Conservation (phyloP, 1,140 invertebrate genomes). For the Meloidogyne floridensis region DNA sequence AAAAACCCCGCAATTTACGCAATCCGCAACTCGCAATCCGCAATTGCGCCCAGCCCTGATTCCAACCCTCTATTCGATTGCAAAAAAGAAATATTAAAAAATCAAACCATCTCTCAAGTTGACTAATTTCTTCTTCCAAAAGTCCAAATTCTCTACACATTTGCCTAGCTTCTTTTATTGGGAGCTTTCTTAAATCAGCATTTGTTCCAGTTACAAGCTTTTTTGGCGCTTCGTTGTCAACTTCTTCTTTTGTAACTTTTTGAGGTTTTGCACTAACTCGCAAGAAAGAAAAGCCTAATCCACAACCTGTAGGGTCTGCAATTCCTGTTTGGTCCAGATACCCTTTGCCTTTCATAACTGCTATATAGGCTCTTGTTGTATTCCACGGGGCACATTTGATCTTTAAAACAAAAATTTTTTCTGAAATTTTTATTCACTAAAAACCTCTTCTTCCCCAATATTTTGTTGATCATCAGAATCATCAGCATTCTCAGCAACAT, state of each 20-base stretch:
- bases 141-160: slow-evolving; percentile 92
- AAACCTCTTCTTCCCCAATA: slow-evolving; percentile 89
- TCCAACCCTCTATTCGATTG: too few species aligned
- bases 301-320: slow-evolving; percentile 80
- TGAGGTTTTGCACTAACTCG: slow-evolving; percentile 89
- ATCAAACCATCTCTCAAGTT: slow-evolving; percentile 33
- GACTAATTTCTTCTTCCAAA: slow-evolving; percentile 84
- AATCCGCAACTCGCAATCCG: too few species aligned
- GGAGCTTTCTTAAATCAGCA: slow-evolving; percentile 90
- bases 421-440: too few species aligned
- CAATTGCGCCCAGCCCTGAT: too few species aligned
- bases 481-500: slow-evolving; percentile 93
- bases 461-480: slow-evolving; percentile 94
- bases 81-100: neutral
- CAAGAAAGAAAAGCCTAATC: slow-evolving; percentile 95
- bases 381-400: slow-evolving; percentile 84
- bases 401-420: slow-evolving; percentile 56
- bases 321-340: slow-evolving; percentile 90
- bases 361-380: slow-evolving; percentile 89
- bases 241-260: slow-evolving; percentile 55
- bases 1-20: too few species aligned
- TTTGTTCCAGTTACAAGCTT: slow-evolving; percentile 97
- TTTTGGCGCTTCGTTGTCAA: slow-evolving; percentile 75
- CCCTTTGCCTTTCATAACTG: slow-evolving; percentile 95
- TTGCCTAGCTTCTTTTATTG: slow-evolving; percentile 93